Evolutionary conservation across 2,797 vertebrate genomes (phyloP).

Genomic region (Sus cebifrons): DNA sequence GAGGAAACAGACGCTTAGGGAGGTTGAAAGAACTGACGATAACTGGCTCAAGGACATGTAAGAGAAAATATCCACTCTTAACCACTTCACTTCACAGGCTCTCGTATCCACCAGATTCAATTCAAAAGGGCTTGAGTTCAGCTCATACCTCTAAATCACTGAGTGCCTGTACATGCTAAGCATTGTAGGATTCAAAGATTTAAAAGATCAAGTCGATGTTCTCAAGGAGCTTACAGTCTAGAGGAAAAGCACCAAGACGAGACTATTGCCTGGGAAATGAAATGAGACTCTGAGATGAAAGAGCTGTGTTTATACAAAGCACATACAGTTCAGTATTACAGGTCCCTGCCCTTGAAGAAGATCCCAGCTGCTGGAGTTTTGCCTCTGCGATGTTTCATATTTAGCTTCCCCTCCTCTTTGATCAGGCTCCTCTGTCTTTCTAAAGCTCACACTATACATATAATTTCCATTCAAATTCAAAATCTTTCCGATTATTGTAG

Average conservation of each 20-base stretch:
- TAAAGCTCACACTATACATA: conserved; percentile 80
- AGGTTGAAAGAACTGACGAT: background rate
- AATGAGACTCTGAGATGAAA: background rate
- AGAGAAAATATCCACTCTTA: background rate
- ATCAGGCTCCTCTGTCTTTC: conserved; percentile 77
- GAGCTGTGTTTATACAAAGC: background rate
- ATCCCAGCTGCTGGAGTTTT: conserved; percentile 58
- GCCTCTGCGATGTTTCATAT: conserved; percentile 71
- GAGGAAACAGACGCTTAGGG: background rate
- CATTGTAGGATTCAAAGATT: background rate
- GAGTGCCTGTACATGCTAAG: background rate
- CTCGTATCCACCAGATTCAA: background rate
- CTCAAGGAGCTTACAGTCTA: conserved; percentile 21
- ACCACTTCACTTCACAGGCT: background rate
- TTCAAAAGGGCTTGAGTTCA: background rate
- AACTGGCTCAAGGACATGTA: background rate
- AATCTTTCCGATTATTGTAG: conserved; percentile 83
- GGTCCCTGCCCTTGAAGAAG: conserved; percentile 58
- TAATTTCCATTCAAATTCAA: conserved; percentile 85
- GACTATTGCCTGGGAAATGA: background rate
- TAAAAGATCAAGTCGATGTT: conserved; percentile 21
- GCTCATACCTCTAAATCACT: background rate
- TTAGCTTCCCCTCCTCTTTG: conserved; percentile 67
- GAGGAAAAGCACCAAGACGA: conserved; percentile 9
- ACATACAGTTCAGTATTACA: background rate